Percentiles rank a stretch among this genome's conserved stretches.
These are phyloP conservation scores for Pogonomyrmex californicus DNA, from an alignment of 1,140 invertebrate genomes.

Conservation along the genomic window DNA sequence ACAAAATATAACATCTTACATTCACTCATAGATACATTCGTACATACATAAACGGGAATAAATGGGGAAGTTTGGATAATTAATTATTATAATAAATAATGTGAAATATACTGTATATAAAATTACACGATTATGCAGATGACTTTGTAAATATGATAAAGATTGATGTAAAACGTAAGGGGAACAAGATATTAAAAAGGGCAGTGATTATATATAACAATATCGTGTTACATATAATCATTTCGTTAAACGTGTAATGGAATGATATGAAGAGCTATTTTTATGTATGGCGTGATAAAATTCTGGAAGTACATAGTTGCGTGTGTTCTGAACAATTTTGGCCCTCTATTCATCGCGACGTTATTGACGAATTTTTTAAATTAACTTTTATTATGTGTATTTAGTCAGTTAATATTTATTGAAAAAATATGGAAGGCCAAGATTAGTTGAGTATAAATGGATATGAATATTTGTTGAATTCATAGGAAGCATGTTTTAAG, in stretches of 20 bases:
- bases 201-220: slow-evolving; percentile 68
- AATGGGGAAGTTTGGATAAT: slow-evolving; percentile 57
- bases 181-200: slow-evolving; percentile 78
- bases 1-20: slow-evolving; percentile 58
- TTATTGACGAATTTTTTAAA: slow-evolving; percentile 63
- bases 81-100: slow-evolving; percentile 33
- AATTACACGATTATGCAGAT: slow-evolving; percentile 65
- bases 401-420: slow-evolving; percentile 76
- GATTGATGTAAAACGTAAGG: slow-evolving; percentile 71
- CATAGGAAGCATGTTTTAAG: slow-evolving; percentile 69
- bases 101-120: slow-evolving; percentile 53
- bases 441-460: slow-evolving; percentile 67
- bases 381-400: slow-evolving; percentile 68
- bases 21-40: slow-evolving; percentile 56
- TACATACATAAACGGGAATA: slow-evolving; percentile 48
- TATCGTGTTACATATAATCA: slow-evolving; percentile 36
- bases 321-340: slow-evolving; percentile 67
- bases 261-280: slow-evolving; percentile 79
- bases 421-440: slow-evolving; percentile 69
- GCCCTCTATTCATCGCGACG: slow-evolving; percentile 57
- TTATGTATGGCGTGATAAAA: slow-evolving; percentile 74
- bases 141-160: slow-evolving; percentile 73
- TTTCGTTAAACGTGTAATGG: slow-evolving; percentile 54
- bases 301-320: slow-evolving; percentile 63
- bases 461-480: slow-evolving; percentile 72